Evolutionary conservation across 2,113 vertebrate species (phyloP), one percentile per base, ranked within the genome.

Genomic region (Hippocampus abdominalis): DNA sequence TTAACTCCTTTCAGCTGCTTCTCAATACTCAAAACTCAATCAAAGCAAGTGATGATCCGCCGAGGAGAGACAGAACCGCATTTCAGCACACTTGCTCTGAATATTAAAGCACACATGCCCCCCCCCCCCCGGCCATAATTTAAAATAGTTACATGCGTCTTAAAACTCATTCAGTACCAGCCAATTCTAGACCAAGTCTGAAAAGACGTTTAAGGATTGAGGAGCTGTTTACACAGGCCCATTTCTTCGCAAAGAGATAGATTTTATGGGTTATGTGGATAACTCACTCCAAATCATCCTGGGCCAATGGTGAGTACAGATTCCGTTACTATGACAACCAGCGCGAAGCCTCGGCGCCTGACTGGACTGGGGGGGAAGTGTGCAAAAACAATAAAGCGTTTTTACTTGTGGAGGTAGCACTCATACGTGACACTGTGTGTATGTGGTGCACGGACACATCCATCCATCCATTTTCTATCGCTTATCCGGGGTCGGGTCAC

Each of bases 1-100:
- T 87, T 53, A 86, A 78, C 77, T 74, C 60, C 81, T 79, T 78
- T 84, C 72, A 79, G 74, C 78, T 79, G 67, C 77, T 82, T 66
- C 36, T 75, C 66, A 74, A 65, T 74, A 73, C 65, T 51, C n/a
- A 44, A 49, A 44, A 49, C 59, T 78, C 56, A 27, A 44, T 68
- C 74, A 77, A 72, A 79, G 59, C 63, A 62, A 53, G 40, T 46
- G 68, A 39, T 36, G 44, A 81, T 67, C 75, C 32, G 57, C 69
- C 29, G 40, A 71, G 25, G 23, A 27, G 54, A 56, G 12, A 25
- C 54, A 27, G 54, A 13, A 57, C 25, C 25, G 15, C n/a, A 57
- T 57, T 57, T 57, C 54, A 57, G 8, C 25, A 42, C 66, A n/a
- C 32, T 64, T 29, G 21, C 59, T 36, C 32, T 39, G 60, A 57